Percentiles rank a stretch among this genome's conserved stretches.
Evolutionary conservation across 2,797 vertebrate species (phyloP).

Genomic region (Paratrypauchen microcephalus): DNA sequence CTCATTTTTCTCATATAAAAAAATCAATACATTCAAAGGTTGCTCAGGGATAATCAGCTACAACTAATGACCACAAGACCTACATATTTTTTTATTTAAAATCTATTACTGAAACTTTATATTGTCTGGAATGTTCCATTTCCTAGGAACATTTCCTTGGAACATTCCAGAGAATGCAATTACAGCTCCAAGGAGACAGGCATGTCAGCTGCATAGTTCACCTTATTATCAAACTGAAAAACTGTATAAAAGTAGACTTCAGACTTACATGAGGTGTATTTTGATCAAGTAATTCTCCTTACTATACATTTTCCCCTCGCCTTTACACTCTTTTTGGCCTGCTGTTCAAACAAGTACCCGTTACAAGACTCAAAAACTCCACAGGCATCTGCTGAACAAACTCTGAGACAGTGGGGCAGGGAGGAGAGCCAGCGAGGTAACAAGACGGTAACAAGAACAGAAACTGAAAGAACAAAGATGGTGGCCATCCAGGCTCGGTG

Average conservation of each 20-base stretch:
- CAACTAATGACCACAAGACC: no score
- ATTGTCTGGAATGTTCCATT: no score
- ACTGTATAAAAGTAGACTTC: not conserved
- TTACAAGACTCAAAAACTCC: slow-evolving; percentile 46
- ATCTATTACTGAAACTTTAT: no score
- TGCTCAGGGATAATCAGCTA: no score
- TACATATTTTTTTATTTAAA: no score
- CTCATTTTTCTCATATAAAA: no score
- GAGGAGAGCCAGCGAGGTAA: slow-evolving; percentile 26
- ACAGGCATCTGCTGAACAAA: slow-evolving; percentile 33
- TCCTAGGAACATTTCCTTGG: no score
- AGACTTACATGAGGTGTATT: not conserved
- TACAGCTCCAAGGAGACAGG: no score
- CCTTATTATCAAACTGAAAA: no score
- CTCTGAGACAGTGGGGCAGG: slow-evolving; percentile 9
- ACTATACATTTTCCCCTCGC: not conserved
- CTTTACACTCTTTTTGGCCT: slow-evolving; percentile 2
- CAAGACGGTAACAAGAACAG: slow-evolving; percentile 32
- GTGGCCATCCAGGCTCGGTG: slow-evolving; percentile 47
- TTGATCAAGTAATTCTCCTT: not conserved
- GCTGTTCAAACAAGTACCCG: slow-evolving; percentile 40
- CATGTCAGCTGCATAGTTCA: no score
- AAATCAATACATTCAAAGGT: no score
- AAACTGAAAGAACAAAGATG: slow-evolving; percentile 56
- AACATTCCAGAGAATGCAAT: no score